phyloP scores from a whole-genome alignment of 2,113 vertebrate genomes.

The Enhydra lutris region DNA sequence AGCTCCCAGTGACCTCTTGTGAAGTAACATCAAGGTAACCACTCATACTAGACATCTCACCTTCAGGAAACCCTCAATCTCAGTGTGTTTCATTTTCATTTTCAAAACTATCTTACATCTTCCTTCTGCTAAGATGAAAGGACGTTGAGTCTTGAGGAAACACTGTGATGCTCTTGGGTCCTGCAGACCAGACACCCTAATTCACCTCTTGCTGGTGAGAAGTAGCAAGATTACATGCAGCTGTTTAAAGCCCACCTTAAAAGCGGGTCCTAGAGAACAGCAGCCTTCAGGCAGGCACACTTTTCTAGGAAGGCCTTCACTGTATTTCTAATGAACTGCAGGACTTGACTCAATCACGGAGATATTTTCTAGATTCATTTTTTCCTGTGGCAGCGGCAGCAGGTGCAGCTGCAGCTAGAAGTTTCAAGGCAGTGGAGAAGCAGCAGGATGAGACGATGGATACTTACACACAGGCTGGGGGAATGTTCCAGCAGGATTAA shows the following conservation, averaged over 20 bases:
- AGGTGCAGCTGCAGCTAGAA: neutral
- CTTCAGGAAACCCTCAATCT: neutral
- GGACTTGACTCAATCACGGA: neutral
- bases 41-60: fast-evolving
- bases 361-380: neutral
- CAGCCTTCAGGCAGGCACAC: neutral
- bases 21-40: neutral
- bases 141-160: neutral
- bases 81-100: neutral
- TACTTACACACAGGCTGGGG: neutral
- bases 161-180: neutral
- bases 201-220: neutral
- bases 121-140: neutral
- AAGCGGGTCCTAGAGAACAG: neutral
- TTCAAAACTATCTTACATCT: neutral
- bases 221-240: neutral
- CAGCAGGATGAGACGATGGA: fast-evolving
- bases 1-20: neutral
- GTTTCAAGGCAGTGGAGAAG: neutral
- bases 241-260: neutral
- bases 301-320: neutral
- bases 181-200: neutral
- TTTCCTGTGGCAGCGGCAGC: too few species aligned
- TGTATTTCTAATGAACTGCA: neutral
- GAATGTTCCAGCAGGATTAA: too few species aligned